Conservation (phyloP, 2,113 vertebrate species). For the Oreochromis niloticus region DNA sequence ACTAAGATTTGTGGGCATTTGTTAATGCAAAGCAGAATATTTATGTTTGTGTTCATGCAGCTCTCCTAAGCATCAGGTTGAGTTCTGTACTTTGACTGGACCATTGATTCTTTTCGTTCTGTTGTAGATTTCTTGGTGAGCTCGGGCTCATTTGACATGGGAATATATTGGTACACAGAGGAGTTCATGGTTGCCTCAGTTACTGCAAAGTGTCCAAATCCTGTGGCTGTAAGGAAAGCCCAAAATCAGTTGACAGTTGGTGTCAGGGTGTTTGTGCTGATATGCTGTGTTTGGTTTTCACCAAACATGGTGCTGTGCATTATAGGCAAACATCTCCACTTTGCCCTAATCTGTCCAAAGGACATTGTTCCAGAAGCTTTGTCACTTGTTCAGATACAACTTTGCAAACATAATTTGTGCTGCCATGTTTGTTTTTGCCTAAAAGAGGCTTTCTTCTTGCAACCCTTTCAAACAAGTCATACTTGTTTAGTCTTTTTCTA, state of each 20-base stretch:
- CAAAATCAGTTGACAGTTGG: neutral
- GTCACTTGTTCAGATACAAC: neutral
- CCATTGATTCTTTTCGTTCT: neutral
- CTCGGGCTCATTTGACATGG: neutral
- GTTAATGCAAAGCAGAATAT: too few relatives aligned
- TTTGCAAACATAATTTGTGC: neutral
- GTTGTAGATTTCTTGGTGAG: neutral
- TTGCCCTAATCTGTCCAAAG: neutral
- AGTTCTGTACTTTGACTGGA: neutral
- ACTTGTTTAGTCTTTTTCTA: neutral
- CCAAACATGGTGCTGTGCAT: neutral
- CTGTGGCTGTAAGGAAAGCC: neutral
- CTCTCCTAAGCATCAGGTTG: neutral
- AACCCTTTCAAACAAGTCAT: neutral
- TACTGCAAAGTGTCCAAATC: neutral
- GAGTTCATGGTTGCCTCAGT: neutral
- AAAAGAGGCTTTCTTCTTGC: neutral
- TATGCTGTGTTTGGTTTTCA: neutral
- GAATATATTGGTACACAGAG: neutral
- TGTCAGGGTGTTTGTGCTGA: neutral
- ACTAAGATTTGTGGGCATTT: neutral
- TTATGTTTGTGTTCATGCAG: neutral
- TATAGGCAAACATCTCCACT: neutral
- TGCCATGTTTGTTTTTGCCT: neutral
- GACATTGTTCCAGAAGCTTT: neutral